Evolutionary conservation across 2,888 invertebrate genomes (phyloP).

Genomic region (Neria commutata): DNA sequence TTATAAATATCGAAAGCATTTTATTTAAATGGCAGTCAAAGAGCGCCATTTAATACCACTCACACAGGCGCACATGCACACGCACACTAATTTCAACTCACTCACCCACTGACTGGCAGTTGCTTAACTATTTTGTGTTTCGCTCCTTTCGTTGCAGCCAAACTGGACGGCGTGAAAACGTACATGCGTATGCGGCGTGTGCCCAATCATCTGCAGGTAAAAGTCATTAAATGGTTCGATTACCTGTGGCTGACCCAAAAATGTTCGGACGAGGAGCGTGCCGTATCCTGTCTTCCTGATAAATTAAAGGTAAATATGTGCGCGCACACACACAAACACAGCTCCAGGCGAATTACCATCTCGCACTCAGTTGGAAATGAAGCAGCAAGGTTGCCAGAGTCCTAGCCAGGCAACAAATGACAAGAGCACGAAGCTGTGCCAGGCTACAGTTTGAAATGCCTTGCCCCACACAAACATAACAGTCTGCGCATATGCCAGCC

Average conservation of each 20-base stretch:
- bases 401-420: too few relatives aligned
- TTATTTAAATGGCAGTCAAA: too few relatives aligned
- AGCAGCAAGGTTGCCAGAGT: background rate
- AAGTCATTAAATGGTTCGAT: conserved; percentile 99
- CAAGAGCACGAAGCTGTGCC: too few relatives aligned
- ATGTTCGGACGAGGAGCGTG: conserved; percentile 96
- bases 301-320: conserved; percentile 75
- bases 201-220: conserved; percentile 92
- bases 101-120: background rate
- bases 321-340: background rate
- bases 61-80: background rate
- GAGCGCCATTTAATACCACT: too few relatives aligned
- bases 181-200: conserved; percentile 98
- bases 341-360: background rate
- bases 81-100: background rate
- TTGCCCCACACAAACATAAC: too few relatives aligned
- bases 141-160: conserved; percentile 69
- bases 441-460: too few relatives aligned
- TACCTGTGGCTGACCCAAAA: conserved; percentile 99
- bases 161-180: conserved; percentile 97
- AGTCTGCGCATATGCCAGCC: too few relatives aligned
- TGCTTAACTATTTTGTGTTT: conserved; percentile 9
- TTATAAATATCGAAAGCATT: too few relatives aligned
- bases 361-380: background rate
- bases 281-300: conserved; percentile 94